Conservation (phyloP, 2,113 vertebrate genomes). For the Pao palembangensis region DNA sequence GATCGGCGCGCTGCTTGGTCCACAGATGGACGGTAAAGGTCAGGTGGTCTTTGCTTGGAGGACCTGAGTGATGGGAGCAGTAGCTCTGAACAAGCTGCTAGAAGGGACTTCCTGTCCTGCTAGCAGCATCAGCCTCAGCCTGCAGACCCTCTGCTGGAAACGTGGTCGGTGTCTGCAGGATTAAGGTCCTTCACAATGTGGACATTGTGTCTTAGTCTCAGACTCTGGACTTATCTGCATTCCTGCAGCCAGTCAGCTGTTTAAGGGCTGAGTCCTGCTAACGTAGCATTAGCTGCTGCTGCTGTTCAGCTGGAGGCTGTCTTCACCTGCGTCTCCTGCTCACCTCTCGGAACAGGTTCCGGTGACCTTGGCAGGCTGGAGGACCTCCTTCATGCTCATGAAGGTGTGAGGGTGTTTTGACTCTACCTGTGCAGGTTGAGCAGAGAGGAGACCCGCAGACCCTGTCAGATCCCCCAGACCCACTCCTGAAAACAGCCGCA, state of each 20-base stretch:
- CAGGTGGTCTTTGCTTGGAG: neutral
- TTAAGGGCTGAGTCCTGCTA: conserved; percentile 35
- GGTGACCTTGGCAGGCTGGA: too few relatives aligned
- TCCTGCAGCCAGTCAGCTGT: conserved; percentile 47
- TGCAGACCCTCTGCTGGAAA: conserved; percentile 19
- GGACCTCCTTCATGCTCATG: conserved; percentile 35
- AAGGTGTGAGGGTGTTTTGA: conserved; percentile 48
- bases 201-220: conserved; percentile 17
- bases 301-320: too few relatives aligned
- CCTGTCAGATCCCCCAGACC: too few relatives aligned
- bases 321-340: conserved; percentile 18
- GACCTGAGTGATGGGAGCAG: too few relatives aligned
- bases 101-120: too few relatives aligned
- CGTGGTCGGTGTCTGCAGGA: conserved; percentile 2
- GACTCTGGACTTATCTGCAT: conserved; percentile 49
- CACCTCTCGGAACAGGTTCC: too few relatives aligned
- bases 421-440: conserved; percentile 14
- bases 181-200: conserved; percentile 37
- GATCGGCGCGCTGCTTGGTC: conserved; percentile 69
- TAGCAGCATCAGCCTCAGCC: too few relatives aligned
- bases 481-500: too few relatives aligned
- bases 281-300: conserved; percentile 44
- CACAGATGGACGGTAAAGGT: conserved; percentile 29
- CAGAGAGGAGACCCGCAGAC: too few relatives aligned
- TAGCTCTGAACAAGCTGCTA: too few relatives aligned